These are phyloP conservation scores for Sinella curviseta DNA, from an alignment of 1,140 invertebrate species.

Conservation along the genomic window DNA sequence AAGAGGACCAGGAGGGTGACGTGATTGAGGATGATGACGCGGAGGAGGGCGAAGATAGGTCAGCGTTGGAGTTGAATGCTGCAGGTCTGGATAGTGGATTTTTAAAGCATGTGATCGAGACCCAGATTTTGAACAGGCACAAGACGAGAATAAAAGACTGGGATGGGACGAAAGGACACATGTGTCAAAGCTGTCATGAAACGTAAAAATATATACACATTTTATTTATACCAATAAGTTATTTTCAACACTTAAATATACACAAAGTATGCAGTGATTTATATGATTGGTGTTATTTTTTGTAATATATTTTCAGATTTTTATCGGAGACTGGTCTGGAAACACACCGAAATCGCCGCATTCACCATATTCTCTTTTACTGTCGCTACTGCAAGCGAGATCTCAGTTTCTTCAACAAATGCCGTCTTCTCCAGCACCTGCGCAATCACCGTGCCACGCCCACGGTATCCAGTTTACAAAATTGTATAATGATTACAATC, in stretches of 20 bases:
- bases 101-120: constrained; percentile 12
- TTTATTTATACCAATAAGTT: not conserved
- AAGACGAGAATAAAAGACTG: constrained; percentile 14
- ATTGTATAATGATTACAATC: constrained; percentile 3
- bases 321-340: not conserved
- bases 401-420: constrained; percentile 23
- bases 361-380: constrained; percentile 8
- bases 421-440: constrained; percentile 29
- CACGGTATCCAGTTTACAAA: constrained; percentile 12
- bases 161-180: constrained; percentile 15
- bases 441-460: constrained; percentile 12
- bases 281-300: not conserved
- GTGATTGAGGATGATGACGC: not conserved
- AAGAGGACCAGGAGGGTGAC: not conserved
- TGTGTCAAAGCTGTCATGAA: constrained; percentile 21
- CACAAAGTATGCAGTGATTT: not conserved
- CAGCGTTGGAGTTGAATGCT: not conserved
- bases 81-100: not conserved
- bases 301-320: not conserved
- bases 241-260: not conserved
- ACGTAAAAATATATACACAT: not conserved
- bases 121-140: constrained; percentile 10
- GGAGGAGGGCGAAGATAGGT: not conserved
- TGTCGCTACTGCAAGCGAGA: constrained; percentile 28
- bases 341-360: not conserved